Evolutionary conservation across 2,797 vertebrate species (phyloP).

Genomic region (Eulemur mongoz): DNA sequence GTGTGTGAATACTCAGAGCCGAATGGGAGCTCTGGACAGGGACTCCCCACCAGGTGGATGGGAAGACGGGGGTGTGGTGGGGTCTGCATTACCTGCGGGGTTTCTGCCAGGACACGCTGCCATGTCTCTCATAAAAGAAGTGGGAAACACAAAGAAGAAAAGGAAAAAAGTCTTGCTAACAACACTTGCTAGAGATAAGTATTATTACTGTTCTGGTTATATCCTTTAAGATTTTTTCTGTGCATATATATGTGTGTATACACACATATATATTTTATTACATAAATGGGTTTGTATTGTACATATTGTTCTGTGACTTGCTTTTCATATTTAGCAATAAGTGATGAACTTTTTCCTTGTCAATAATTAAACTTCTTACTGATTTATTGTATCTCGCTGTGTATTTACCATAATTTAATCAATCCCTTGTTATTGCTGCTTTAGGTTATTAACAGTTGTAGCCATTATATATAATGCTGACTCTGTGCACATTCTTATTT

Average conservation of each 20-base stretch:
- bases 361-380: neutral
- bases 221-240: neutral
- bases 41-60: neutral
- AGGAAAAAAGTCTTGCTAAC: neutral
- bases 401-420: neutral
- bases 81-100: neutral
- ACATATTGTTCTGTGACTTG: neutral
- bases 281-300: neutral
- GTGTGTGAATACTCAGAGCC: neutral
- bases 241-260: neutral
- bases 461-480: neutral
- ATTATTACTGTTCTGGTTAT: neutral
- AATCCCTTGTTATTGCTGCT: slow-evolving; percentile 12
- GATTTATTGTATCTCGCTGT: neutral
- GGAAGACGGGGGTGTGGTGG: neutral
- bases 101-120: neutral
- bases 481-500: neutral
- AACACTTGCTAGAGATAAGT: neutral
- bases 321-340: slow-evolving; percentile 29
- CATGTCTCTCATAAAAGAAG: neutral
- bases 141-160: neutral
- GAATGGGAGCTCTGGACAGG: neutral
- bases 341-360: neutral
- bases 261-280: neutral
- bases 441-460: neutral